Percentiles rank a stretch among this genome's conserved stretches.
Evolutionary conservation across 2,797 vertebrate species (phyloP).

Genomic region (Falco berigora): DNA sequence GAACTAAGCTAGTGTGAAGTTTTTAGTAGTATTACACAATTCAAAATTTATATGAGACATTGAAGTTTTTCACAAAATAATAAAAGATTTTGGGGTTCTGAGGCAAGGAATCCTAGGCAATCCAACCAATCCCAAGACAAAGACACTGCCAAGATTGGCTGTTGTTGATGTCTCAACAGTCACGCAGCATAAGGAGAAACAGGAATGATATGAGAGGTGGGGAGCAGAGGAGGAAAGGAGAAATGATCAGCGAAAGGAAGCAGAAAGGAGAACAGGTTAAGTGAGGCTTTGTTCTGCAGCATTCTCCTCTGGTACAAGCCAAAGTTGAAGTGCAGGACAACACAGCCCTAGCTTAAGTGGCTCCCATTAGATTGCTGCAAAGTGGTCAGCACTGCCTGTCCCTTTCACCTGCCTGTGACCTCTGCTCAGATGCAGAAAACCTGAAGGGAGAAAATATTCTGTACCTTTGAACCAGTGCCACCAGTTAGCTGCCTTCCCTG

Average conservation of each 20-base stretch:
- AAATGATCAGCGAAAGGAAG: neutral
- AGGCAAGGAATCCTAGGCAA: neutral
- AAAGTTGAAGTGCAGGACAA: neutral
- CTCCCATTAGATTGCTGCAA: neutral
- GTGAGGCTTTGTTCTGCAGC: neutral
- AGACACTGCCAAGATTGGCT: neutral
- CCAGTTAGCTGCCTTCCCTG: neutral
- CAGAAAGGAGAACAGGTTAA: neutral
- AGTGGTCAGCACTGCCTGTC: neutral
- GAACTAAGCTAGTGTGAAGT: neutral
- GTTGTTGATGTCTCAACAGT: neutral
- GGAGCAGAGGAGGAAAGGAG: neutral
- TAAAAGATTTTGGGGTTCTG: neutral
- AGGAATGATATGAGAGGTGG: neutral
- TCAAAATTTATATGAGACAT: neutral
- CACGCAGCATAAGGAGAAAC: neutral
- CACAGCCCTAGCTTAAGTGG: neutral
- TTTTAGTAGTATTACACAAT: neutral
- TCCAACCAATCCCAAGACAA: neutral
- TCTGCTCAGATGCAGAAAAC: neutral
- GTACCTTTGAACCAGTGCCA: neutral
- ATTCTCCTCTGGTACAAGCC: neutral
- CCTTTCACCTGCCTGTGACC: neutral
- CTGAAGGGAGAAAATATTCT: neutral
- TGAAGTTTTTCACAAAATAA: neutral